Evolutionary conservation across 1,140 invertebrate species (phyloP), one percentile per base, ranked within the genome.

Genomic region (Zaprionus taronus): DNA sequence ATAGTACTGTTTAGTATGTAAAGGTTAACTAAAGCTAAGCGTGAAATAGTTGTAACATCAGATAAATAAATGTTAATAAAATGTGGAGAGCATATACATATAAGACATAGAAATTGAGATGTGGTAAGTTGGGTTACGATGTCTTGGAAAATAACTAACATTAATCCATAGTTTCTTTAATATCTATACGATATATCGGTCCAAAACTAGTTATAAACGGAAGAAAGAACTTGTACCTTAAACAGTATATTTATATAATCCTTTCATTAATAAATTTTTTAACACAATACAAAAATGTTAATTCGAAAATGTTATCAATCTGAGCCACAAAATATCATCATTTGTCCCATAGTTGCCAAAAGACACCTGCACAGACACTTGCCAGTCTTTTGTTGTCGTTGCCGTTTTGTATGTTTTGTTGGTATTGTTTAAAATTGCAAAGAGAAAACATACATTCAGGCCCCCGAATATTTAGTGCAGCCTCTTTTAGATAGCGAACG

Each of bases 381-480:
- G 41, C 41, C 41, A 9, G 41, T 6, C 41, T 20, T 17, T 47
- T 47, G 41, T 47, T 47, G n/a, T 47, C n/a, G 41, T 17, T n/a
- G 15, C 17, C 17, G 41, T 44, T 15, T 38, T 15, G 36, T 15
- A 38, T 38, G 36, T 44, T 17, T 47, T 47, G 41, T 44, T 44
- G 41, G n/a, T 9, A 47, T 47, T 47, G 41, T 47, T 47, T n/a
- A 47, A 17, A 47, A 47, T 47, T 17, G 41, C 41, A 17, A 47
- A 47, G 2, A 17, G 41, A 47, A 9, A 47, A 47, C n/a, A n/a
- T n/a, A 47, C n/a, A 17, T 17, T 17, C 41, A 47, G 41, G 41
- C 41, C 41, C 41, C 41, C 41, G 41, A 47, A 47, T 47, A 47
- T 47, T 47, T 47, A 47, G 41, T 47, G 7, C 41, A 47, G 41